Evolutionary conservation across 2,113 vertebrate species (phyloP), one percentile per base, ranked within the genome.

Genomic region (Scartelaos histophorus): DNA sequence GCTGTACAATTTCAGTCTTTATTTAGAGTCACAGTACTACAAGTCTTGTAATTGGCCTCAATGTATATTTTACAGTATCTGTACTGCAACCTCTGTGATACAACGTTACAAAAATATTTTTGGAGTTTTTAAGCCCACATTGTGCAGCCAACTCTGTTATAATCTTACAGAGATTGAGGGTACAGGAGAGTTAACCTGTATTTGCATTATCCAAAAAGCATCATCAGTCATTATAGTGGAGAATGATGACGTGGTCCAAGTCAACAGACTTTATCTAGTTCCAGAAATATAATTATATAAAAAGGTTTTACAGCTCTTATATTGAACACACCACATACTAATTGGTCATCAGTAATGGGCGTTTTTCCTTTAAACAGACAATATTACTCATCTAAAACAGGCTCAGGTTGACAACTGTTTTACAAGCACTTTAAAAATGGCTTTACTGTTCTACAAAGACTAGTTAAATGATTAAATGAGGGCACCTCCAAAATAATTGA

Each of bases 151-250:
- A 43, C 7, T 43, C 38, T 43, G 38, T 43, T 43, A 10, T 54
- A 9, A 21, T 7, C 9, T 54, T 9, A 17, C 12, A 76, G 53
- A 79, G 80, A 90, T 91, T 88, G 82, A 53, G 2, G 58, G 66
- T 25, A 19, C 57, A 57, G 57, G 21, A 56, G 70, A 75, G 61
- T 79, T 69, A 78, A 81, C 76, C 76, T 69, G 54, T 66, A 79
- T 90, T 73, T 79, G 71, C 78, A 78, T 92, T 89, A 92, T 91
- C 90, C 78, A 85, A 77, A 80, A 58, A 69, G 68, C 71, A 69
- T 84, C 64, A 61, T 70, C 64, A 70, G 77, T 82, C 64, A 77
- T 78, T 79, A 69, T 58, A n/a, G 43, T 60, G 75, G 67, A 71
- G 67, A 58, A 78, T 60, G 67, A 76, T 65, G 65, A 82, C 76